A percentile compares a stretch with the other conserved stretches of the same genome.
These are phyloP conservation scores for Muricea muricata DNA, from an alignment of 92 coral and sea anemone species.

Conservation along the genomic window DNA sequence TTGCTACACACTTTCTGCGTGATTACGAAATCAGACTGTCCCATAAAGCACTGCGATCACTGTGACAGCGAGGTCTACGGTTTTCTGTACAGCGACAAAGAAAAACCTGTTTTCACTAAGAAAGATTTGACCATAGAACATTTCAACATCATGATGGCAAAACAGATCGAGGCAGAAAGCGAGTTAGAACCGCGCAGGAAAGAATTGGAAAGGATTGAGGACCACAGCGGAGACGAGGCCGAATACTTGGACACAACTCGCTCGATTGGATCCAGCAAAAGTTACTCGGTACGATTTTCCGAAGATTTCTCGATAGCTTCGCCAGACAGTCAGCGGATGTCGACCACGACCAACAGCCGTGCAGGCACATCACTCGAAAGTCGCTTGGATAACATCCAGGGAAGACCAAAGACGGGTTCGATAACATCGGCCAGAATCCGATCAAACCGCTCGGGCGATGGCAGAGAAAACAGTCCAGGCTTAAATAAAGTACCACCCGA, in stretches of 20 bases:
- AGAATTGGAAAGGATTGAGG: not conserved
- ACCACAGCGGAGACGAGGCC: not conserved
- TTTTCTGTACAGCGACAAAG: constrained; percentile 5
- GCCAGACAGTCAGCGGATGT: not conserved
- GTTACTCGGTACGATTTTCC: constrained; percentile 1
- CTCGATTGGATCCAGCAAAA: constrained; percentile 15
- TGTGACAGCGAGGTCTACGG: constrained; percentile 38
- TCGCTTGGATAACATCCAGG: not conserved
- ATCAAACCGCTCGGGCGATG: not conserved
- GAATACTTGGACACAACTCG: not conserved
- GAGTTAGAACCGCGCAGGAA: not conserved
- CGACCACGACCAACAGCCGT: not conserved
- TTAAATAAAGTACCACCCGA: not conserved
- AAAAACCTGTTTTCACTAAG: not conserved
- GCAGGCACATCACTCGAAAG: not conserved
- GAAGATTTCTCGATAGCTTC: not conserved
- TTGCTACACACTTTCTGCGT: constrained; percentile 62
- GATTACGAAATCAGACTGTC: constrained; percentile 36
- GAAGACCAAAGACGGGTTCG: not conserved
- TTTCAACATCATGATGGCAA: constrained; percentile 22
- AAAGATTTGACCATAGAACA: constrained; percentile 14
- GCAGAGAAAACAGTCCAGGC: not conserved
- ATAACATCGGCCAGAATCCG: not conserved
- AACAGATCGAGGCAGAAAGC: constrained; percentile 22
- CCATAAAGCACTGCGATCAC: constrained; percentile 37